A percentile compares a stretch with the other conserved stretches of the same genome.
Conservation (phyloP, 2,888 invertebrate genomes). For the Thymelicus lineola region DNA sequence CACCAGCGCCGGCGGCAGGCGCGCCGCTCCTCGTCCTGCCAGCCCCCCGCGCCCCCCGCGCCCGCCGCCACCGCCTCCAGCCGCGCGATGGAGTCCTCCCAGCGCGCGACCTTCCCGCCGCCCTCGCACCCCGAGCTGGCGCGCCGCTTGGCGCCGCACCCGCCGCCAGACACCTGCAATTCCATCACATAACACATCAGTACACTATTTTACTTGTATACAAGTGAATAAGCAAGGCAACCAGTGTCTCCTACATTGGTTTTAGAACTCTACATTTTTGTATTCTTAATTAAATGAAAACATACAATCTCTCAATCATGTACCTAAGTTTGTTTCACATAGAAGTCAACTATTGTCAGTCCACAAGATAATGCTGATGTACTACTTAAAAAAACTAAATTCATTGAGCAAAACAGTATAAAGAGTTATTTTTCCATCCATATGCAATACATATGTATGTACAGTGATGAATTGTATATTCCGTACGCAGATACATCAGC, state of each 20-base stretch:
- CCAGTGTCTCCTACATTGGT: too few relatives aligned
- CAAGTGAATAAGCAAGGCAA: too few relatives aligned
- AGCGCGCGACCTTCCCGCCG: slow-evolving; percentile 82
- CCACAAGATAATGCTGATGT: too few relatives aligned
- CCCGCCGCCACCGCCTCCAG: slow-evolving; percentile 86
- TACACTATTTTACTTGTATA: background rate
- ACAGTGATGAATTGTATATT: slow-evolving; percentile 17
- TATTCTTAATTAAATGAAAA: too few relatives aligned
- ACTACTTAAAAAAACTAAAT: background rate
- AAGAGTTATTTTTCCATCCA: slow-evolving; percentile 3
- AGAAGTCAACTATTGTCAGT: too few relatives aligned
- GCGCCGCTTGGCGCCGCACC: slow-evolving; percentile 83
- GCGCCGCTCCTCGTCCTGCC: slow-evolving; percentile 83
- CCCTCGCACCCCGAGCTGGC: slow-evolving; percentile 80
- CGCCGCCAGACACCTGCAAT: slow-evolving; percentile 82
- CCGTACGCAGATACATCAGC: slow-evolving; percentile 7
- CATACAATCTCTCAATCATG: too few relatives aligned
- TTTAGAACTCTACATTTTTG: too few relatives aligned
- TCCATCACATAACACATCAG: slow-evolving; percentile 42
- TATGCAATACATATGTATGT: background rate
- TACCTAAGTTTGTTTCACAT: too few relatives aligned
- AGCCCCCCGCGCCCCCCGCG: slow-evolving; percentile 86
- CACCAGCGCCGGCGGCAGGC: slow-evolving; percentile 85
- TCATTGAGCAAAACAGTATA: too few relatives aligned
- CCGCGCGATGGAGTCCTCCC: slow-evolving; percentile 81